These are phyloP conservation scores for Ethmia dodecea DNA, from an alignment of 2,888 invertebrate species.

Conservation along the genomic window DNA sequence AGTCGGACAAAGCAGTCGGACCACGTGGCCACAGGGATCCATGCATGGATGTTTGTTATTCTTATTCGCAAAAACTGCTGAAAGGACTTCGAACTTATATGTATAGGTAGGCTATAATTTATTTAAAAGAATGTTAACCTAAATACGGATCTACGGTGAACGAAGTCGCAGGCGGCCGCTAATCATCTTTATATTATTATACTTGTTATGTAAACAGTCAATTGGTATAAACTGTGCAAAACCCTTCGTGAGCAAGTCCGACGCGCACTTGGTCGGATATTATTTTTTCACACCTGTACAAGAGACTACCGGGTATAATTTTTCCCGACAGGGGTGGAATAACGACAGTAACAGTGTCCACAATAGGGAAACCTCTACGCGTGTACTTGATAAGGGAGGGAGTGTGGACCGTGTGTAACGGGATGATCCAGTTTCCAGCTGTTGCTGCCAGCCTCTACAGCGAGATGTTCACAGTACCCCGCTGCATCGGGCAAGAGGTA, in stretches of 20 bases:
- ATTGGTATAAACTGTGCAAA: not conserved
- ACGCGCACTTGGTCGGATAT: not conserved
- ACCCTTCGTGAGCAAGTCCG: not conserved
- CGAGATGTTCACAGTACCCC: conserved; percentile 35
- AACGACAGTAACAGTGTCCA: conserved; percentile 44
- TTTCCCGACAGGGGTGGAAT: conserved; percentile 43
- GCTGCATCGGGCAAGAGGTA: conserved; percentile 60
- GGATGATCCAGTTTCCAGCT: conserved; percentile 40
- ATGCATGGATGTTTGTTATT: too few species aligned
- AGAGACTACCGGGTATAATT: not conserved
- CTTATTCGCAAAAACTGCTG: too few species aligned
- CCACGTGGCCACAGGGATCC: too few species aligned
- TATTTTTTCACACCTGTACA: not conserved
- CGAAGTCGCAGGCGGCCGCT: not conserved
- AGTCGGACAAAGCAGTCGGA: too few species aligned
- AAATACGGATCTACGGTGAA: not conserved
- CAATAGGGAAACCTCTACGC: conserved; percentile 33
- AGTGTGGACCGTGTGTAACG: conserved; percentile 52
- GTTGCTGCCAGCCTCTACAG: conserved; percentile 27
- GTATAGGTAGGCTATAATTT: not conserved
- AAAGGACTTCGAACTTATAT: too few species aligned
- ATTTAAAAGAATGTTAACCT: not conserved
- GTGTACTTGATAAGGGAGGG: conserved; percentile 55
- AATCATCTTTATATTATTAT: not conserved
- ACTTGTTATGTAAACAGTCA: not conserved